Conservation (phyloP, 2,888 invertebrate genomes). For the Trissoscelio sp. region DNA sequence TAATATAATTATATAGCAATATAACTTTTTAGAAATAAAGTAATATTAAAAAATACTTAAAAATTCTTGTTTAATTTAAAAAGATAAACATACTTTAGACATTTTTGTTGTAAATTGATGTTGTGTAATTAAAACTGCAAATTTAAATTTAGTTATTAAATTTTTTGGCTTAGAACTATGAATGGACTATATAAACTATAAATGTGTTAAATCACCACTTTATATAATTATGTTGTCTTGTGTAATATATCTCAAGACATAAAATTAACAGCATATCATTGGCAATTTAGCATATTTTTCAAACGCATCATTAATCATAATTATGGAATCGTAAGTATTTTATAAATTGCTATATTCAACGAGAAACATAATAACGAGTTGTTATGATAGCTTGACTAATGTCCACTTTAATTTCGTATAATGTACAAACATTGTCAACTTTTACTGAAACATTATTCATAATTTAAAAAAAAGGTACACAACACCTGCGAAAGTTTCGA, state of each 20-base stretch:
- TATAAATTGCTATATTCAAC: not conserved
- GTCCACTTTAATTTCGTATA: not conserved
- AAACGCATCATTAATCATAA: conserved; percentile 6
- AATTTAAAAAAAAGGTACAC: not conserved
- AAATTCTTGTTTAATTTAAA: too few relatives aligned
- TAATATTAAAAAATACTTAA: too few relatives aligned
- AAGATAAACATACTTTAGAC: too few relatives aligned
- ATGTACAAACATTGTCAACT: conserved; percentile 4
- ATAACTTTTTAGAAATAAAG: too few relatives aligned
- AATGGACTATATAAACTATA: not conserved
- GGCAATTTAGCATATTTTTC: not conserved
- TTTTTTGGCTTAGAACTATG: too few relatives aligned
- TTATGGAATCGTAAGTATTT: not conserved
- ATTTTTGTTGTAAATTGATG: too few relatives aligned
- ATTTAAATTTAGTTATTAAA: too few relatives aligned
- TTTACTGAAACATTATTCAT: conserved; percentile 6
- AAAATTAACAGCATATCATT: not conserved
- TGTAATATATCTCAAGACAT: not conserved
- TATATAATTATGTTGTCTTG: not conserved
- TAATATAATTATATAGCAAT: too few relatives aligned
- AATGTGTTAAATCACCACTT: not conserved
- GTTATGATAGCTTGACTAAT: not conserved
- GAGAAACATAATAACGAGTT: not conserved
- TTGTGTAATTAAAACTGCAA: too few relatives aligned
- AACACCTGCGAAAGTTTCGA: conserved; percentile 3